Conservation (phyloP, 92 coral and sea anemone species). For the Pocillopora meandrina region DNA sequence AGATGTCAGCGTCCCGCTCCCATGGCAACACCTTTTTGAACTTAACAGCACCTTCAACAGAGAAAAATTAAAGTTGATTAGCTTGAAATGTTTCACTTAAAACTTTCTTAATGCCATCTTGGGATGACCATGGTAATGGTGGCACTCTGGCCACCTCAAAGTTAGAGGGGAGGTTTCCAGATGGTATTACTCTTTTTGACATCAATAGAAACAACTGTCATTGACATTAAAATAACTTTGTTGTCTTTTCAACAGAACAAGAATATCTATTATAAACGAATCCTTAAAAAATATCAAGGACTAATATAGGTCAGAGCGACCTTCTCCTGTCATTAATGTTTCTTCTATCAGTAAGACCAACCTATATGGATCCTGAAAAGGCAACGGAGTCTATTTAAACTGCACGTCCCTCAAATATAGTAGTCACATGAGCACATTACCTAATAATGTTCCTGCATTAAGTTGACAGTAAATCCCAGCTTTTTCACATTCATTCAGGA, state of each 20-base stretch:
- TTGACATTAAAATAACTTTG: no score
- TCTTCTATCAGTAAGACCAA: no score
- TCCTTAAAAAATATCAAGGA: no score
- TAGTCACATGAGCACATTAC: slow-evolving; percentile 20
- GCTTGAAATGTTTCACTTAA: background rate
- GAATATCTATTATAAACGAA: no score
- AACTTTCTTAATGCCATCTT: no score
- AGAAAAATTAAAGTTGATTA: background rate
- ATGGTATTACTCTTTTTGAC: no score
- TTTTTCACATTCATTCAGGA: slow-evolving; percentile 89
- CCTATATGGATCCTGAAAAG: background rate
- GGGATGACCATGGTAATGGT: background rate
- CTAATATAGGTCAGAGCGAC: no score
- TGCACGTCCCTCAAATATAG: background rate
- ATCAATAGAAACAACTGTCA: no score
- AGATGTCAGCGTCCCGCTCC: slow-evolving; percentile 99
- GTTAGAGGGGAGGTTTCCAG: no score
- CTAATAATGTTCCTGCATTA: slow-evolving; percentile 85
- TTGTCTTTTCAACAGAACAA: no score
- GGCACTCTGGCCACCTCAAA: background rate
- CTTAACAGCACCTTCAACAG: slow-evolving; percentile 86
- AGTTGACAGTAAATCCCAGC: slow-evolving; percentile 91
- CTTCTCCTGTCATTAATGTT: no score
- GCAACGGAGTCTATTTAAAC: background rate
- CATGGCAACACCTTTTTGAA: slow-evolving; percentile 94